A percentile compares a stretch with the other conserved stretches of the same genome.
Evolutionary conservation across 2,113 vertebrate species (phyloP).

Genomic region (Dinomys branickii): DNA sequence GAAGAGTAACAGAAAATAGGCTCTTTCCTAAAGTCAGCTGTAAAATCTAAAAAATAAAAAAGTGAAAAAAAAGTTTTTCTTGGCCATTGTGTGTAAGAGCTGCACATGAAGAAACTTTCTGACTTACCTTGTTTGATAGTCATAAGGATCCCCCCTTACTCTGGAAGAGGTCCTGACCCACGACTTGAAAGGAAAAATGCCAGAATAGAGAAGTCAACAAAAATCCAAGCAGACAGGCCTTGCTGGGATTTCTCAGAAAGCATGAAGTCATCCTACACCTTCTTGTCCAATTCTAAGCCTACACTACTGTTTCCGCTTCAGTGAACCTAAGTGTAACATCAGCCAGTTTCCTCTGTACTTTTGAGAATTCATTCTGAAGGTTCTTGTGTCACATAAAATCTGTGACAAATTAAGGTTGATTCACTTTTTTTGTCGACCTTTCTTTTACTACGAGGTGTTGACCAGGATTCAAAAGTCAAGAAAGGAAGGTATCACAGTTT

Average conservation of each 20-base stretch:
- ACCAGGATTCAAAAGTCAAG: background rate
- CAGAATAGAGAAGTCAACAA: background rate
- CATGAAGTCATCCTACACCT: background rate
- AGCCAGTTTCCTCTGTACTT: background rate
- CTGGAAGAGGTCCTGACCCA: background rate
- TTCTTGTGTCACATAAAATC: background rate
- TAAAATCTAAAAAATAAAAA: background rate
- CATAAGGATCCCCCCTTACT: background rate
- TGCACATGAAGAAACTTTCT: background rate
- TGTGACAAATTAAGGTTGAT: background rate
- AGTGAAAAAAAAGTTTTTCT: rapidly evolving
- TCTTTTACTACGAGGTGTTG: too few relatives aligned
- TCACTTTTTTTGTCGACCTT: background rate
- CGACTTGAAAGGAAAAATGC: background rate
- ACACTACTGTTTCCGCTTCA: background rate
- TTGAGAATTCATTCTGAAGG: background rate
- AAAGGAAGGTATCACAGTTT: background rate
- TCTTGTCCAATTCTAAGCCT: background rate
- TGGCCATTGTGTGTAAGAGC: background rate
- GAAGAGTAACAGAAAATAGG: background rate
- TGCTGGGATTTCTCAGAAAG: background rate
- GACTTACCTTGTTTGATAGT: background rate
- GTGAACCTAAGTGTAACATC: background rate
- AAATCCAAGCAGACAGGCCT: background rate
- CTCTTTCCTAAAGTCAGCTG: background rate